Conservation (phyloP, 2,888 invertebrate species). For the Muschampia plurimacula region DNA sequence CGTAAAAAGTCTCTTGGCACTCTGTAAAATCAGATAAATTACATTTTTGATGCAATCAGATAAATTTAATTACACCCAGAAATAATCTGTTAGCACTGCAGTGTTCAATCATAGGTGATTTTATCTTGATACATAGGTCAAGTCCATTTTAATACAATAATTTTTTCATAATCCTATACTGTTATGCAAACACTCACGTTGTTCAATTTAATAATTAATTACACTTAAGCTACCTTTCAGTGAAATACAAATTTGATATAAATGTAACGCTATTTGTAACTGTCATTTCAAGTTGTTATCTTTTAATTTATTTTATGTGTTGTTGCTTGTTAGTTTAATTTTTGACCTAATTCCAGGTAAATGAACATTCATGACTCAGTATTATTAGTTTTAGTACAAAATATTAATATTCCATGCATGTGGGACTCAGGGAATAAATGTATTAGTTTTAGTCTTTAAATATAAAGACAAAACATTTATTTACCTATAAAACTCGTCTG, state of each 20-base stretch:
- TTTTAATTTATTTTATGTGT: constrained; percentile 21
- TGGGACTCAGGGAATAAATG: neutral
- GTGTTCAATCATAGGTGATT: too few species aligned
- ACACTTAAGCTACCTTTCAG: neutral
- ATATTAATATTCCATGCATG: neutral
- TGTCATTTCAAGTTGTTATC: constrained; percentile 24
- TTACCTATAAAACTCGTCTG: neutral
- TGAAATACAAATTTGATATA: constrained; percentile 7
- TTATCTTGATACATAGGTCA: too few species aligned
- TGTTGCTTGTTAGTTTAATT: constrained; percentile 18
- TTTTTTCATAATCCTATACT: too few species aligned
- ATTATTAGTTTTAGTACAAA: neutral
- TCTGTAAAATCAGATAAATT: too few species aligned
- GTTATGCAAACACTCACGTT: neutral
- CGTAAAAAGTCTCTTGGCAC: too few species aligned
- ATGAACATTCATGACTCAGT: constrained; percentile 6
- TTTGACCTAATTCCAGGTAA: constrained; percentile 11
- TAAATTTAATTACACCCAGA: too few species aligned
- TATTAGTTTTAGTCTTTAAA: neutral
- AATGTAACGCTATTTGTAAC: constrained; percentile 9
- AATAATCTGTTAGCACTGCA: too few species aligned
- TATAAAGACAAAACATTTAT: neutral
- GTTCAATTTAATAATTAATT: neutral
- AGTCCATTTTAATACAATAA: too few species aligned
- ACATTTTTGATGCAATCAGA: too few species aligned